phyloP scores from a whole-genome alignment of 2,113 vertebrate species.

The Murina feae region DNA sequence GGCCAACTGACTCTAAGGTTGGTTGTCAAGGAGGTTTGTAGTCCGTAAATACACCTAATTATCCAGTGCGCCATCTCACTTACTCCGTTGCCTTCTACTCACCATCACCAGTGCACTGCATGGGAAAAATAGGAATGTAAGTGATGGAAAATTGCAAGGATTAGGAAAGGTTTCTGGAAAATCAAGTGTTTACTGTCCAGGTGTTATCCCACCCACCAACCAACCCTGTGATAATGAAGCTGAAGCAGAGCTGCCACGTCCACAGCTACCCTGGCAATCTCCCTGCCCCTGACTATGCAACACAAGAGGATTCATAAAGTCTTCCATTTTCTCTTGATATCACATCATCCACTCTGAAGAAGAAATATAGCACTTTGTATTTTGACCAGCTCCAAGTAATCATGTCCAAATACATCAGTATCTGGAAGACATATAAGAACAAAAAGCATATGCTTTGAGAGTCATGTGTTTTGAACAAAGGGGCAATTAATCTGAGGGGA shows the following conservation, averaged over 20 bases:
- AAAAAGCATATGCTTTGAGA: neutral
- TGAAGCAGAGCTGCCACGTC: neutral
- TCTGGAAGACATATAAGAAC: neutral
- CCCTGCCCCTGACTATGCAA: neutral
- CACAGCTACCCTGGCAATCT: neutral
- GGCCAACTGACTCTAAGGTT: neutral
- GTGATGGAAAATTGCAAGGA: neutral
- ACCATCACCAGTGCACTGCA: fast-evolving
- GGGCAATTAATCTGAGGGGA: neutral
- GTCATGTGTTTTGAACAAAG: neutral
- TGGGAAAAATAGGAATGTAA: neutral
- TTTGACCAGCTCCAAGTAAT: neutral
- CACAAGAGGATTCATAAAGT: neutral
- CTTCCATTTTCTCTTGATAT: neutral
- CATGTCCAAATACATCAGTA: neutral
- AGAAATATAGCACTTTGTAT: neutral
- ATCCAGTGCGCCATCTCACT: fast-evolving
- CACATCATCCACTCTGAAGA: neutral
- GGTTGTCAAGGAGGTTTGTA: fast-evolving
- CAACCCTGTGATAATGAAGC: neutral
- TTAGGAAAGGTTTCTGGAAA: neutral
- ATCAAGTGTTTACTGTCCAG: neutral
- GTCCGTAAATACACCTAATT: neutral
- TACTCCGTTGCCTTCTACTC: neutral
- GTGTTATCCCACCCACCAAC: too few relatives aligned